Percentiles rank a stretch among this genome's conserved stretches.
Conservation (phyloP, 2,797 vertebrate species). For the Enteromius viviparus region DNA sequence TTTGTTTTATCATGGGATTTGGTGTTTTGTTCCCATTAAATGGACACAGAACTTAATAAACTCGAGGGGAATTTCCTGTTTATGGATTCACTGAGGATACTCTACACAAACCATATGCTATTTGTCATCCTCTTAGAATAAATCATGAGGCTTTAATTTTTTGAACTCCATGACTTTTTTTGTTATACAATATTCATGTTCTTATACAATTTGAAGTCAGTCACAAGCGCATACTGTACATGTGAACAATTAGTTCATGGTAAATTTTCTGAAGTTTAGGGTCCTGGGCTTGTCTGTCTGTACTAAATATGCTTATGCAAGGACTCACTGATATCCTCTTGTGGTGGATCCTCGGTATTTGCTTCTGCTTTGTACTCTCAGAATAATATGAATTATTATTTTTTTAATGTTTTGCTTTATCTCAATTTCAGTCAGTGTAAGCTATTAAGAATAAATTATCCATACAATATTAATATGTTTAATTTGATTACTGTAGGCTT, state of each 20-base stretch:
- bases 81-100: slow-evolving; percentile 50
- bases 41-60: slow-evolving; percentile 56
- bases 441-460: not conserved
- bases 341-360: not conserved
- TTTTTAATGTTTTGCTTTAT: not conserved
- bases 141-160: slow-evolving; percentile 24
- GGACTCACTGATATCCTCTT: slow-evolving; percentile 6
- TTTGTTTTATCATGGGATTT: slow-evolving; percentile 9
- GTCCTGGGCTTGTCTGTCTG: not conserved
- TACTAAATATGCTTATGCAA: not conserved
- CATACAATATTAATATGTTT: slow-evolving; percentile 35
- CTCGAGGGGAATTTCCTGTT: slow-evolving; percentile 73
- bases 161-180: not conserved
- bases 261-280: not conserved
- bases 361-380: not conserved
- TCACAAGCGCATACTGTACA: not conserved
- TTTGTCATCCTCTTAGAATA: slow-evolving; percentile 29
- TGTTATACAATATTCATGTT: not conserved
- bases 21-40: slow-evolving; percentile 44
- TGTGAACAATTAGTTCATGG: not conserved
- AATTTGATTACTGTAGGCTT: slow-evolving; percentile 74
- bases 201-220: not conserved
- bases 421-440: not conserved
- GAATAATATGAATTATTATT: not conserved
- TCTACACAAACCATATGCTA: slow-evolving; percentile 48